Base-by-base conservation (phyloP, 2,888 invertebrate genomes). In the Arenicola marina region DNA sequence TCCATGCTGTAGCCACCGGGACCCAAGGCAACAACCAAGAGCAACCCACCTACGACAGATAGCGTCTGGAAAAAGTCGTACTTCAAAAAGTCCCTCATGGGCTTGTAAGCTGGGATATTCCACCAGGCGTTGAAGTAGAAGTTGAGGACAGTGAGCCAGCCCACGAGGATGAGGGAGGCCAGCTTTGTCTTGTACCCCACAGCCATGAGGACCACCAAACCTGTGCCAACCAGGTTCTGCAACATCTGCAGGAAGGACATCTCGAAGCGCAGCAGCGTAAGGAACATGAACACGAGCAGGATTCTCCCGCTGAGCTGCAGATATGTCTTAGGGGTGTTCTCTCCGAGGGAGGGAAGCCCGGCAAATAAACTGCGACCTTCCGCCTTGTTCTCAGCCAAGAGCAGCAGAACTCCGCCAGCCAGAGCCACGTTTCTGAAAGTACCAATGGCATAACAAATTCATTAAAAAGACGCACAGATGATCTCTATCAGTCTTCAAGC, bases 61-160 rank as follows among this genome's bases (percentile, higher is more conserved):
- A 98, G 87, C 46, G 99, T 99, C 92, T 99, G 89, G 65, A 92
- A 92, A 88, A 99, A 99, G 86, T 99, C 99, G 82, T 99, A 99
- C 88, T 99, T 99, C 74, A 99, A 90, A 87, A 99, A 99, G 87
- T 99, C 99, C 83, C 99, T 88, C 75, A 98, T 90, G 59, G 97
- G 96, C 79, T 95, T 95, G 84, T 95, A 92, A 4, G 92, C 88
- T 2, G 97, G 95, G 81, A 98, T 91, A 76, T 89, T 88, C 99
- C 99, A 99, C 93, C 95, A 99, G 71, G 95, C 93, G 84, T 99
- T 99, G 85, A 97, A 93, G 85, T 96, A 98, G 73, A 98, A 88
- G 86, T 99, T 99, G 76, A 99, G 89, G 51, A 90, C 87, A 2
- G 91, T 87, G 57, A 99, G 88, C 85, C 98, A 90, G 56, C 92